These are phyloP conservation scores for Tangara arthus DNA, from an alignment of 2,797 vertebrate genomes.

Conservation along the genomic window DNA sequence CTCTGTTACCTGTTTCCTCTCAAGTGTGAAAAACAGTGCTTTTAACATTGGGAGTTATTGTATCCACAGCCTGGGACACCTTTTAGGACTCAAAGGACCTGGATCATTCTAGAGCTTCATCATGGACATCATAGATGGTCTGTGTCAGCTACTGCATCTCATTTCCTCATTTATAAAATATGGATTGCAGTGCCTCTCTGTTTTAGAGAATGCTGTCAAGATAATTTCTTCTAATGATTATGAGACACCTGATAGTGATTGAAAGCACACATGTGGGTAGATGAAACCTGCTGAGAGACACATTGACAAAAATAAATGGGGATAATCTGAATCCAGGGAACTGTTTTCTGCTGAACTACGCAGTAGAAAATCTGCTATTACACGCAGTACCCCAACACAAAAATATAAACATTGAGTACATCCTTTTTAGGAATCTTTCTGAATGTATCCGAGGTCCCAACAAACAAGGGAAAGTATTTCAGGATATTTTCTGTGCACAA, in stretches of 20 bases:
- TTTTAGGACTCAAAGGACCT: background rate
- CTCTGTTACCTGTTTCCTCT: background rate
- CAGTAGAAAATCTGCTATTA: background rate
- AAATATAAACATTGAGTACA: background rate
- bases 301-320: background rate
- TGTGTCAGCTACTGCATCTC: background rate
- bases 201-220: background rate
- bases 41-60: background rate
- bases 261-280: background rate
- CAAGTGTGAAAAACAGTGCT: background rate
- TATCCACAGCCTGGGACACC: background rate
- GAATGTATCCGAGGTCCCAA: background rate
- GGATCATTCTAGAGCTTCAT: background rate
- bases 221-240: background rate
- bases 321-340: background rate
- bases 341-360: background rate
- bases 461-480: background rate
- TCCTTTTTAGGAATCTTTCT: background rate
- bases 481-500: background rate
- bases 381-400: background rate
- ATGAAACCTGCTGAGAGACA: background rate
- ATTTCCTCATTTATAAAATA: background rate
- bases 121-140: background rate
- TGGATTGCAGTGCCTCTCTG: background rate
- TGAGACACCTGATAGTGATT: background rate